Conservation (phyloP, 2,113 vertebrate genomes). For the Struthidea cinerea region DNA sequence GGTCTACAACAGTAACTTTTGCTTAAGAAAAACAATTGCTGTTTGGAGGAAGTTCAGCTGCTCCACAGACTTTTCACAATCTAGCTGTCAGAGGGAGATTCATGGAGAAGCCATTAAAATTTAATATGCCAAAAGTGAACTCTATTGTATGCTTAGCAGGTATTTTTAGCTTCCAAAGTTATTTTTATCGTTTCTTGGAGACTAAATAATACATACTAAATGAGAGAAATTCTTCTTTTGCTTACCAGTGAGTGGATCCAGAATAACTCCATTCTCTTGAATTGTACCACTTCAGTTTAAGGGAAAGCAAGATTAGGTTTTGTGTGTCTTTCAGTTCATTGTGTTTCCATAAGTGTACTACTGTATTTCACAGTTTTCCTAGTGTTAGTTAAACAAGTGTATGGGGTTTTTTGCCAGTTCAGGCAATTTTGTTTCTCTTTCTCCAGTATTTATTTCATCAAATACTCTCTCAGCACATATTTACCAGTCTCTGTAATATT, state of each 20-base stretch:
- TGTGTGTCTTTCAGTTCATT: not conserved
- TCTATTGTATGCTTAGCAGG: not conserved
- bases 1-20: not conserved
- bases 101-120: not conserved
- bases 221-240: not conserved
- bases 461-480: slow-evolving; percentile 25
- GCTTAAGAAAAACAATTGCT: not conserved
- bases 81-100: not conserved
- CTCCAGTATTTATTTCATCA: not conserved
- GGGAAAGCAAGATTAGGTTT: not conserved
- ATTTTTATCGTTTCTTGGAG: not conserved
- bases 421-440: slow-evolving; percentile 3
- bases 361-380: not conserved
- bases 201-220: not conserved
- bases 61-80: not conserved
- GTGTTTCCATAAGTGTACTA: not conserved
- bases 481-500: slow-evolving; percentile 18
- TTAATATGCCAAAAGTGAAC: not conserved
- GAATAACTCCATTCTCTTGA: not conserved
- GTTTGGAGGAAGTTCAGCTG: not conserved
- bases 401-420: not conserved
- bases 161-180: slow-evolving; percentile 22
- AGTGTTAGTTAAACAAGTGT: not conserved
- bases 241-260: not conserved
- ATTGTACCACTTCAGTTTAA: not conserved